Conservation (phyloP, 2,113 vertebrate species). For the Podiceps cristatus region DNA sequence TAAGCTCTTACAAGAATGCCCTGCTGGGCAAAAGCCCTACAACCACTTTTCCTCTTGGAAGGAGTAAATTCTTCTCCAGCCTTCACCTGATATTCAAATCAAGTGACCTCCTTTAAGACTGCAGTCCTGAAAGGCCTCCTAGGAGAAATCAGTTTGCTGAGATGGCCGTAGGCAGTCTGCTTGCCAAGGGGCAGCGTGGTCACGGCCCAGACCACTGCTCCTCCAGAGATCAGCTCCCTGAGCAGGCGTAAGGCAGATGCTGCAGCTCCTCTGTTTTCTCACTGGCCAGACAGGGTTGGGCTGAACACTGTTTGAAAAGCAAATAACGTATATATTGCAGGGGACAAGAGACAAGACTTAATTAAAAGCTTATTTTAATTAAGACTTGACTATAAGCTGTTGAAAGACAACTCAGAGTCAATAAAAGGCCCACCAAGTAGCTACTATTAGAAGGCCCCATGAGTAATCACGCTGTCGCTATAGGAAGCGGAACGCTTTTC, state of each 20-base stretch:
- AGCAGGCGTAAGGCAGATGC: neutral
- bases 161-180: neutral
- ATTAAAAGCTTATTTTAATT: constrained; percentile 29
- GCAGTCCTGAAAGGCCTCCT: neutral
- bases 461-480: neutral
- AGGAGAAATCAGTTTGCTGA: constrained; percentile 3
- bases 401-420: neutral
- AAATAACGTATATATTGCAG: neutral
- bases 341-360: neutral
- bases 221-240: neutral
- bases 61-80: neutral
- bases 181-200: neutral
- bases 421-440: neutral
- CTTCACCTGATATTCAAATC: neutral
- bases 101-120: neutral
- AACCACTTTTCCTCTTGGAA: neutral
- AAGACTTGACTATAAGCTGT: neutral
- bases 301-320: neutral
- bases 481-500: neutral
- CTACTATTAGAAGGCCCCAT: neutral
- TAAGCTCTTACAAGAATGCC: constrained; percentile 30
- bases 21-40: neutral
- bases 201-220: neutral
- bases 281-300: neutral
- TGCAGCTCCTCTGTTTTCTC: neutral